Base-by-base conservation (phyloP, 2,797 vertebrate species). In the Myotis pilosus region DNA sequence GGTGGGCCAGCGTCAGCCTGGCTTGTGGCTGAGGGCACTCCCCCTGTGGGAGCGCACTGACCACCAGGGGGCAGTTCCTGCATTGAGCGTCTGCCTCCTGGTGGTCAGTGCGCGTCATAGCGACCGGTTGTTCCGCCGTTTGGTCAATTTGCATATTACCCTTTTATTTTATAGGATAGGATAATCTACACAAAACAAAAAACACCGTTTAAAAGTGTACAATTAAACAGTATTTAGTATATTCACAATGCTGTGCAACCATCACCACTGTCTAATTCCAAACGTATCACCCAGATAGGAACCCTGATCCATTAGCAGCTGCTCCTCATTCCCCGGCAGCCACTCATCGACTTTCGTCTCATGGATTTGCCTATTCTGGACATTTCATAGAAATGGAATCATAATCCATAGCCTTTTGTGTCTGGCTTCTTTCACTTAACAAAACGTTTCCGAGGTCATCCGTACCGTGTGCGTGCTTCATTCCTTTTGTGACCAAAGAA, bases 61-160 rank as follows among this genome's bases (percentile, higher is more conserved):
- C 3, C 47, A 47, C 47, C 0, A 4, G 47, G 47, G 47, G 47
- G 12, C 47, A 47, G 47, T 13, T 13, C 47, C 47, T 47, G 44
- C 47, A 47, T 47, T 47, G 47, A 13, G 47, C 12, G 4, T 47
- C 47, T 47, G 47, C 47, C 47, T 12, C 47, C 47, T 12, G 47
- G 47, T 47, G 47, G 47, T 47, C 47, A 47, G 47, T 15, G 47
- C 1, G 12, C 12, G 3, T 47, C 47, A 47, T 47, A 47, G 47
- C 13, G 3, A 47, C 47, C 4, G 4, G 47, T 47, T 47, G 12
- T 15, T 47, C 47, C 0, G 13, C 13, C 1, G 1, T 47, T 47
- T 13, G 47, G 47, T 47, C 47, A 47, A 47, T 47, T 47, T 47
- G 47, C 47, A 47, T 47, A 47, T 47, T 47, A 47, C 47, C 47